Conservation (phyloP, 2,797 vertebrate genomes). For the Lepus oiostolus region DNA sequence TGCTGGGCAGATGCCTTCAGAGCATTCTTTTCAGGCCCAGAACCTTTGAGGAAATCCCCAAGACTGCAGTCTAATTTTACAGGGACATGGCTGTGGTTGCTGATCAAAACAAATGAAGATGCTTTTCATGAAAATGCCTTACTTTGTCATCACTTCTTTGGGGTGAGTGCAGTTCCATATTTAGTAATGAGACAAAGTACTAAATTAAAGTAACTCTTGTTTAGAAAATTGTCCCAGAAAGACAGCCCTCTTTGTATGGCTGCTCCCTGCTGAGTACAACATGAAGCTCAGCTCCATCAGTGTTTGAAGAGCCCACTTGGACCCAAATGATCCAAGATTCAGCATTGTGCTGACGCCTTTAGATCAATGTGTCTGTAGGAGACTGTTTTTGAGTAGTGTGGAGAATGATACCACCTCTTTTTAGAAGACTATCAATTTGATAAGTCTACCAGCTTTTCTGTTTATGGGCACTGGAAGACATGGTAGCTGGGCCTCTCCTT, state of each 20-base stretch:
- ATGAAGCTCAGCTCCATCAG: neutral
- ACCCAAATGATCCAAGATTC: neutral
- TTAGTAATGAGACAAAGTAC: slow-evolving; percentile 3
- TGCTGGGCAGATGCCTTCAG: neutral
- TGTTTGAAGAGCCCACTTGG: neutral
- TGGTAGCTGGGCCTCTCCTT: neutral
- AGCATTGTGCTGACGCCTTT: neutral
- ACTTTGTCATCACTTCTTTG: neutral
- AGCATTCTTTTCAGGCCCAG: neutral
- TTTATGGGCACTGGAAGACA: neutral
- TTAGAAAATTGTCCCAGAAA: neutral
- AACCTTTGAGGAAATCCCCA: neutral
- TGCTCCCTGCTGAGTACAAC: neutral
- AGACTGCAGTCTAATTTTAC: neutral
- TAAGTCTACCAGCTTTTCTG: neutral
- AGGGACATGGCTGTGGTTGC: neutral
- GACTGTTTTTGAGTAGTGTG: neutral
- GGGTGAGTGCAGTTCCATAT: slow-evolving; percentile 17
- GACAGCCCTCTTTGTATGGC: neutral
- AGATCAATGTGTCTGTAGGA: neutral
- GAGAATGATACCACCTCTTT: neutral
- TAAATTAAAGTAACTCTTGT: neutral
- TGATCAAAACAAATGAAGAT: slow-evolving; percentile 56
- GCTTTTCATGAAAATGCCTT: neutral
- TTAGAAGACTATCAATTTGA: neutral